Evolutionary conservation across 2,113 vertebrate species (phyloP), one percentile per base, ranked within the genome.

Genomic region (Oryzias curvinotus): DNA sequence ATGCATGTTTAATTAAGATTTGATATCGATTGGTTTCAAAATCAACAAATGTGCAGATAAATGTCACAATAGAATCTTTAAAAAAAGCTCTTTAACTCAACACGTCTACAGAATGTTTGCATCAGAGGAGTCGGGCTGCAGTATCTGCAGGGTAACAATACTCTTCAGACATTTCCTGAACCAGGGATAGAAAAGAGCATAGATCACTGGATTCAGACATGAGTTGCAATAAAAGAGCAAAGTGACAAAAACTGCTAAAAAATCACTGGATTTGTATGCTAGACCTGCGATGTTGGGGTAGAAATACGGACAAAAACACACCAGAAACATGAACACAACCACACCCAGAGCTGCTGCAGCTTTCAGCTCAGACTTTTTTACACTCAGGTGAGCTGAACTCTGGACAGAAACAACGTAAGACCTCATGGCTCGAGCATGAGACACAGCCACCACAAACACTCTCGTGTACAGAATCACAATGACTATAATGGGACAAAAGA

Each of bases 171-270:
- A 52, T 52, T 62, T 73, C n/a, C 68, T 75, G 26, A 80, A 85
- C 82, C 82, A 85, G 1, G 82, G 70, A 30, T 85, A 82, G 45
- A 71, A 82, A 58, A 82, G 64, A 2, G 55, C 73, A 23, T 67
- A 71, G 14, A 66, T 71, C 14, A 77, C 1, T 28, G 67, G 67
- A 43, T 77, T 77, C 14, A 77, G 2, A 60, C 67, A 62, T 1
- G 67, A 66, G 30, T 77, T 77, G 21, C 36, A 67, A 28, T 68
- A 64, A 23, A 77, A 46, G 2, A 77, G 26, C 52, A 49, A 77
- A 4, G 62, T 10, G 3, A 53, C 62, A 26, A 66, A 65, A 36
- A 50, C 0, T 1, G 23, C 26, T 3, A 67, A 69, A n/a, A 14
- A 15, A 13, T 71, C 52, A 4, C 48, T 0, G 2, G 7, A 0